Conservation (phyloP, 1,140 invertebrate genomes). For the Drosophila navojoa region DNA sequence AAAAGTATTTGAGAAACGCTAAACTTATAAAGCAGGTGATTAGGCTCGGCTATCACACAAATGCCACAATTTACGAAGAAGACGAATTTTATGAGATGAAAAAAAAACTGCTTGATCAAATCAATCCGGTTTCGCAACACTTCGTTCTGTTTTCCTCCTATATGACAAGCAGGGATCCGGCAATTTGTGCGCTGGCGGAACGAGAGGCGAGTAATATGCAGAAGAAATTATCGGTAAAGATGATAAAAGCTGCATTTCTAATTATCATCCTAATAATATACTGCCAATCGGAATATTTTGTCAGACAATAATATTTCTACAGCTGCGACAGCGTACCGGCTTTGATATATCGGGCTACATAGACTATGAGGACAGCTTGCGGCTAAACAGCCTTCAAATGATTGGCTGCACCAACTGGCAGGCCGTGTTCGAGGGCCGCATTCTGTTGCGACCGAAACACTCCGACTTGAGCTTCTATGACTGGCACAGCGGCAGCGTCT, state of each 20-base stretch:
- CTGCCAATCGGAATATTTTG: not conserved
- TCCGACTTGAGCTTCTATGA: slow-evolving; percentile 27
- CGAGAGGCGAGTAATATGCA: not conserved
- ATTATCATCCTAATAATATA: too few species aligned
- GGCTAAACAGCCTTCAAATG: not conserved
- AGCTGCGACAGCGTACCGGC: slow-evolving; percentile 4
- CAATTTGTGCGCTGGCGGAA: too few species aligned
- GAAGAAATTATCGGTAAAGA: slow-evolving; percentile 19
- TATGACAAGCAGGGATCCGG: too few species aligned
- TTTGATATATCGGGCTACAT: slow-evolving; percentile 36
- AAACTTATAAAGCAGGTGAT: too few species aligned
- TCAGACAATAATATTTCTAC: slow-evolving; percentile 31
- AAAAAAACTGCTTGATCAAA: too few species aligned
- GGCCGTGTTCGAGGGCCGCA: slow-evolving; percentile 13
- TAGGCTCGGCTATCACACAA: too few species aligned
- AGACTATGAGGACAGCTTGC: slow-evolving; percentile 30
- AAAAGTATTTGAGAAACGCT: too few species aligned
- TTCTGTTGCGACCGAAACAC: slow-evolving; percentile 1
- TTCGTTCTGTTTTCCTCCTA: too few species aligned
- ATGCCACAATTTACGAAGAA: too few species aligned
- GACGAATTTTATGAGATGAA: too few species aligned
- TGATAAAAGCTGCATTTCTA: too few species aligned
- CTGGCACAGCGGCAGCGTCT: slow-evolving; percentile 9
- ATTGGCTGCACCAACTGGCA: slow-evolving; percentile 25
- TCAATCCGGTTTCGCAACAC: too few species aligned